These are phyloP conservation scores for Dromaius novaehollandiae DNA, from an alignment of 2,113 vertebrate species.

Conservation along the genomic window DNA sequence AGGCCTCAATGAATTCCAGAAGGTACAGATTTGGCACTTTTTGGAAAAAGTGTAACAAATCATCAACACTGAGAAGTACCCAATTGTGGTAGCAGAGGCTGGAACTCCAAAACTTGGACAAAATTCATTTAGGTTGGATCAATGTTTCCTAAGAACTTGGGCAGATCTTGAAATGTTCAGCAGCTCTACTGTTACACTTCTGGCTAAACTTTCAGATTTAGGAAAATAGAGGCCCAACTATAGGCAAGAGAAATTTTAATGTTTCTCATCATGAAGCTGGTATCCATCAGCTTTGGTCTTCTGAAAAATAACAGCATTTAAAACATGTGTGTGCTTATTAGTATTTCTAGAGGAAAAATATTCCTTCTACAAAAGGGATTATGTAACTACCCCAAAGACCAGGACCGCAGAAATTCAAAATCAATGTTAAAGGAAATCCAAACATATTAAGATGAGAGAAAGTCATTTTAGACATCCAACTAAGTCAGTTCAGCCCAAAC, in stretches of 20 bases:
- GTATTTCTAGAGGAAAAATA: not conserved
- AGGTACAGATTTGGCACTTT: fast-evolving
- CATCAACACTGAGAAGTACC: not conserved
- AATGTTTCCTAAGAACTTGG: not conserved
- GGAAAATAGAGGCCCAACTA: not conserved
- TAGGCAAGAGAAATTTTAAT: not conserved
- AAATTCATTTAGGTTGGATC: not conserved
- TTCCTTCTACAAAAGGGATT: not conserved
- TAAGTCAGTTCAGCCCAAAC: not conserved
- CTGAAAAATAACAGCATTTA: not conserved
- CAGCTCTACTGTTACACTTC: not conserved
- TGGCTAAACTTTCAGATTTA: not conserved
- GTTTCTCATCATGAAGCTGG: not conserved
- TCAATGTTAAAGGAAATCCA: not conserved
- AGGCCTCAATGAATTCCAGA: not conserved
- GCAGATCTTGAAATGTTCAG: not conserved
- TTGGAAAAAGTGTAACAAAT: not conserved
- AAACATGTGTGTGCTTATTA: not conserved
- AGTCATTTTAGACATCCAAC: not conserved
- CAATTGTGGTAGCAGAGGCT: not conserved
- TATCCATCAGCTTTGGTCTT: not conserved
- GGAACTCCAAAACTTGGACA: not conserved
- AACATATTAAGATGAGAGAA: not conserved
- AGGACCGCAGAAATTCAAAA: not conserved
- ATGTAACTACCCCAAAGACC: fast-evolving